Evolutionary conservation across 1,140 invertebrate species (phyloP), one percentile per base, ranked within the genome.

Genomic region (Drosophila melanica): DNA sequence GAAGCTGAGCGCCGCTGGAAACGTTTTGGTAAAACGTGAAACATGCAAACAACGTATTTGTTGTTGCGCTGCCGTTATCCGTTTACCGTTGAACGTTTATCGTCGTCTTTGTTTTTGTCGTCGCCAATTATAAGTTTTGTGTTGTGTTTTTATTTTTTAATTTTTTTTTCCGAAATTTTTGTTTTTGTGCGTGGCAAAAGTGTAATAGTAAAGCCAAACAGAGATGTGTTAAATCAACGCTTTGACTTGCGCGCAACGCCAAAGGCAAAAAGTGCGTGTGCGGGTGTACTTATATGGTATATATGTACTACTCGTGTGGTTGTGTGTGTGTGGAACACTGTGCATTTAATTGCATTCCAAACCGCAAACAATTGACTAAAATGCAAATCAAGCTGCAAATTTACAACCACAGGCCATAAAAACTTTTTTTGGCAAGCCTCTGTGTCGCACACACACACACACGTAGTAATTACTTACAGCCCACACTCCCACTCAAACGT

Each of bases 21-120:
- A 73, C 70, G 70, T 60, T 60, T 60, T 73, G 70, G 70, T 48
- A 68, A 73, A 66, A 72, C 57, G 64, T 68, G 70, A 68, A 73
- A 73, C 70, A 60, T 20, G 65, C 70, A 66, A 47, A 45, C 55
- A 60, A 41, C 12, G 62, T 59, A 59, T 60, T 73, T 73, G 54
- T 73, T 73, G 70, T 68, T 60, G 64, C 41, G 53, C 62, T 57
- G 53, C 62, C 53, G 14, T 45, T 66, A 23, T 39, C 63, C 55
- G 47, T 53, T 71, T 63, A 16, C 7, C 69, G 62, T 65, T 71
- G 23, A 44, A 37, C 47, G 60, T 64, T 65, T 57, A 9, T 18
- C 54, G 54, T n/a, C 9, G 23, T 14, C 16, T 44, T 18, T 44
- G 35, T 54, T 20, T 44, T 14, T 16, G 16, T 47, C 60, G 50